Evolutionary conservation across 92 coral and sea anemone genomes (phyloP).

Genomic region (Actinernus sp.): DNA sequence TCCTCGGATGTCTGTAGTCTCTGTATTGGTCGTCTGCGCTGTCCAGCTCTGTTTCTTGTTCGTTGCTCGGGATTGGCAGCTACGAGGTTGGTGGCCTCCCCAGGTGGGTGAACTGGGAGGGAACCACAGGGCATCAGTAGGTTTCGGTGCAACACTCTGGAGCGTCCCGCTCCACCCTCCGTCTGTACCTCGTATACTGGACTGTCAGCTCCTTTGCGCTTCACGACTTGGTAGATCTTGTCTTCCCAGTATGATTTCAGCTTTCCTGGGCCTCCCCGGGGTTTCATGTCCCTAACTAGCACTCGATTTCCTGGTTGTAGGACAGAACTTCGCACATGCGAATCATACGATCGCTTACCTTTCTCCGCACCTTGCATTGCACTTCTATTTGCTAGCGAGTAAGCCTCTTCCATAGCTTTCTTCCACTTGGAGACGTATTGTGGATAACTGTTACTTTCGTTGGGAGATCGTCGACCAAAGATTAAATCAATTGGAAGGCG

Average conservation of each 20-base stretch:
- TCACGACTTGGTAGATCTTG: too few species aligned
- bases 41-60: too few species aligned
- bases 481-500: constrained; percentile 35
- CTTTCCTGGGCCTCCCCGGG: constrained; percentile 63
- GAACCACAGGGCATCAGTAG: too few species aligned
- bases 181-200: too few species aligned
- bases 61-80: too few species aligned
- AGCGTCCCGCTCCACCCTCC: too few species aligned
- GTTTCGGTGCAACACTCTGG: too few species aligned
- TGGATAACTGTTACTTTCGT: constrained; percentile 12
- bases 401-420: constrained; percentile 50
- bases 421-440: constrained; percentile 43
- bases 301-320: constrained; percentile 58
- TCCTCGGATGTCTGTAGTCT: too few species aligned
- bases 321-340: constrained; percentile 22
- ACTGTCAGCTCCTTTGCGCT: too few species aligned
- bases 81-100: too few species aligned
- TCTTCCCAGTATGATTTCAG: constrained; percentile 52
- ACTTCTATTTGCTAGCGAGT: constrained; percentile 30
- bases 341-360: constrained; percentile 38
- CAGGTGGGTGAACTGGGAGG: too few species aligned
- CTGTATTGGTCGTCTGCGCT: too few species aligned
- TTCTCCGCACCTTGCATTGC: constrained; percentile 22
- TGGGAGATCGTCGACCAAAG: constrained; percentile 19
- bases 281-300: constrained; percentile 47